Conservation (phyloP, 2,888 invertebrate genomes). For the Beris morrisii region DNA sequence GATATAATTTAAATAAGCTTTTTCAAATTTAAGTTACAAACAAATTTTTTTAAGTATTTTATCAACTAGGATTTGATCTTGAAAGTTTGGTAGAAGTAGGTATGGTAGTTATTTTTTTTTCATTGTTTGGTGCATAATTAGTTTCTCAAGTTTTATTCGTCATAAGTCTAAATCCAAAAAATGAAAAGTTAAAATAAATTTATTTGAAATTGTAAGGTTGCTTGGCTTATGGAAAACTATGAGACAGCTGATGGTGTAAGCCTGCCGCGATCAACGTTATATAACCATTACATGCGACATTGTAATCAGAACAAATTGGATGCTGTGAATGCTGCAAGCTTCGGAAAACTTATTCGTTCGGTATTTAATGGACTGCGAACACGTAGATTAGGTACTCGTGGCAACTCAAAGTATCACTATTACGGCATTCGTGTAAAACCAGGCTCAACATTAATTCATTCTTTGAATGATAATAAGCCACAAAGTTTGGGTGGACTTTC, state of each 20-base stretch:
- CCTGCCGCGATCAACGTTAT: constrained; percentile 90
- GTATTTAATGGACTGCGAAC: constrained; percentile 96
- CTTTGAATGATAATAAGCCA: constrained; percentile 58
- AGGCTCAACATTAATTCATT: constrained; percentile 69
- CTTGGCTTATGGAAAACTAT: constrained; percentile 97
- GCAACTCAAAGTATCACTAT: constrained; percentile 99
- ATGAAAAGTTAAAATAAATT: too few species aligned
- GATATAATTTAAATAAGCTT: too few species aligned
- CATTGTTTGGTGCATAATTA: too few species aligned
- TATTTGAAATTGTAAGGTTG: constrained; percentile 61
- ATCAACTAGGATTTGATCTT: too few species aligned
- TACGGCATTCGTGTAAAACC: constrained; percentile 98
- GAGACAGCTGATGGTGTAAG: constrained; percentile 95
- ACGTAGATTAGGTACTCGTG: constrained; percentile 90
- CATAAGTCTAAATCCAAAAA: too few species aligned
- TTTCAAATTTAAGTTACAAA: too few species aligned
- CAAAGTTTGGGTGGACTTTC: constrained; percentile 42
- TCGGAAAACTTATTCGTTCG: constrained; percentile 97
- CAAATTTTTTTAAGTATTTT: too few species aligned
- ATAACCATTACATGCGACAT: constrained; percentile 95
- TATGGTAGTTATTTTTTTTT: too few species aligned
- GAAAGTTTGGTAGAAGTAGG: too few species aligned
- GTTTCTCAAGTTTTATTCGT: too few species aligned
- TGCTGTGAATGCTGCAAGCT: constrained; percentile 98
- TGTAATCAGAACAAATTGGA: constrained; percentile 91